Evolutionary conservation across 2,888 invertebrate genomes (phyloP).

Genomic region (Osedax frankpressi): DNA sequence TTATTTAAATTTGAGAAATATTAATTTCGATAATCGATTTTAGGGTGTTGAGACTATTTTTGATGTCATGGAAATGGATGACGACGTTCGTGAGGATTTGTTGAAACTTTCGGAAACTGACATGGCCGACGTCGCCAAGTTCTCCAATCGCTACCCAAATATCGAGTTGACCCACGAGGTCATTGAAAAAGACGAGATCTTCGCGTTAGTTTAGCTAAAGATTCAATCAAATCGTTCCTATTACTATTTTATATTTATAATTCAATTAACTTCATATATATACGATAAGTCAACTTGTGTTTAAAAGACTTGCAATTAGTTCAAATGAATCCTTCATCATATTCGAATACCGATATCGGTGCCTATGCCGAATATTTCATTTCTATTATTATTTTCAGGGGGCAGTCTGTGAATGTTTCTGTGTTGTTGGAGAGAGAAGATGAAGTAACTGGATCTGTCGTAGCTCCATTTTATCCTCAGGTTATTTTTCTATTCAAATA

Average conservation of each 20-base stretch:
- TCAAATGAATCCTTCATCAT: too few species aligned
- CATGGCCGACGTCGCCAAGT: constrained; percentile 93
- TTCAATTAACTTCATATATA: too few species aligned
- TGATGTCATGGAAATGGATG: constrained; percentile 88
- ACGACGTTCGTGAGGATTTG: constrained; percentile 63
- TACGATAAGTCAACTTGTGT: too few species aligned
- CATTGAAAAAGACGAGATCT: constrained; percentile 62
- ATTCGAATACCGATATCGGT: too few species aligned
- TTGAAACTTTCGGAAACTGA: constrained; percentile 62
- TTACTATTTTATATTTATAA: too few species aligned
- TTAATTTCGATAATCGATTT: too few species aligned
- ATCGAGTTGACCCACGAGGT: constrained; percentile 89
- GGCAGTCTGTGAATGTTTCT: constrained; percentile 61
- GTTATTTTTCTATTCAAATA: constrained; percentile 47
- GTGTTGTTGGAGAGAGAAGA: constrained; percentile 90
- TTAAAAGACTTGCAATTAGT: too few species aligned
- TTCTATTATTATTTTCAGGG: constrained; percentile 39
- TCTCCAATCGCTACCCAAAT: constrained; percentile 97
- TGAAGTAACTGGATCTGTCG: constrained; percentile 87
- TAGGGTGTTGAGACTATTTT: constrained; percentile 75
- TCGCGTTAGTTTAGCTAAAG: constrained; percentile 41
- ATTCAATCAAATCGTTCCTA: too few species aligned
- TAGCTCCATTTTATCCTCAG: constrained; percentile 95
- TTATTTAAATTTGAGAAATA: too few species aligned
- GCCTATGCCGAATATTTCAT: too few species aligned